Evolutionary conservation across 2,113 vertebrate genomes (phyloP), one percentile per base, ranked within the genome.

Genomic region (Phrynosoma platyrhinos): DNA sequence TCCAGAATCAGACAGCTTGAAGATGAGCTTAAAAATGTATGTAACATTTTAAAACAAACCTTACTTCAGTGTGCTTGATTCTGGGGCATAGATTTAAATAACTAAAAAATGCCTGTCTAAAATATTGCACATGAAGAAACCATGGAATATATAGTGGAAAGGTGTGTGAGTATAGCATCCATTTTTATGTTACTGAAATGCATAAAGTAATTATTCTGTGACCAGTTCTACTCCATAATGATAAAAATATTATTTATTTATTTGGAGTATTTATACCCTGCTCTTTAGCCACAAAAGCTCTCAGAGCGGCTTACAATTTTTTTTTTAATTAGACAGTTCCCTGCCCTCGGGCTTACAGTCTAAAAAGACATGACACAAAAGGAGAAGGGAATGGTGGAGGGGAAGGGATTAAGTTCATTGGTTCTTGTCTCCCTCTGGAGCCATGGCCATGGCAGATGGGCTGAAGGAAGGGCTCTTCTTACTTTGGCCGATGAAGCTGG

Each of bases 1-100:
- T 95, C 97, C 84, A 97, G 96, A 55, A 98, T 98, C 92, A 96
- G 96, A 88, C 98, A 98, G 89, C 91, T 98, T 91, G 98, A 99
- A 88, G 98, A 98, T 62, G 98, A 98, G 86, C 88, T 98, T 10
- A 98, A 96, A 96, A 98, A 94, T 90, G 97, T 96, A 94, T 88
- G 98, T 94, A 72, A 79, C 68, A 78, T 68, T 5, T 91, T 87
- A 5, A 83, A 36, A 30, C 7, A 42, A 83, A 82, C 47, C 42
- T 47, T 77, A 66, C 66, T 25, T 64, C 27, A 62, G 25, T 30
- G 7, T 82, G 23, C 20, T 25, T 2, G 0, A 6, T 71, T 64
- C 30, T 77, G 6, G 30, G 8, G 12, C 36, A 14, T 62, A 40
- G 36, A 71, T 42, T 68, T 27, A 23, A 21, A 79, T 55, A 47